Evolutionary conservation across 2,113 vertebrate species (phyloP).

Genomic region (Nipponia nippon): DNA sequence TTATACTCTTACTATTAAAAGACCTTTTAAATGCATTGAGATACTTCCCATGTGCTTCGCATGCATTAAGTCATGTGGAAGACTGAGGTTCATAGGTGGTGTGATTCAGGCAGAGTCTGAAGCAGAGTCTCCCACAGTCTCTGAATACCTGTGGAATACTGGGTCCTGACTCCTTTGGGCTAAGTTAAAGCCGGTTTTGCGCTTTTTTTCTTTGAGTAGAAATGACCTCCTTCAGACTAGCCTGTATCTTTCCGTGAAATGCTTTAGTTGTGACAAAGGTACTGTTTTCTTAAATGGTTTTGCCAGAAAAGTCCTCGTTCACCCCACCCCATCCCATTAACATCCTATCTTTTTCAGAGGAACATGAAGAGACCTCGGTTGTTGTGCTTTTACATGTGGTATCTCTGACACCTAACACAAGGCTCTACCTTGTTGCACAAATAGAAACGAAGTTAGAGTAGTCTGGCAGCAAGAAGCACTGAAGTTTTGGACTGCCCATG

Average conservation of each 20-base stretch:
- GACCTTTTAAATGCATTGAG: neutral
- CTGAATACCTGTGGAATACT: neutral
- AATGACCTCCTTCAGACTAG: neutral
- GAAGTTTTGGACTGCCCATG: neutral
- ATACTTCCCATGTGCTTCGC: neutral
- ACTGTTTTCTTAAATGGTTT: neutral
- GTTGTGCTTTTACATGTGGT: neutral
- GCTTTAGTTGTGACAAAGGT: neutral
- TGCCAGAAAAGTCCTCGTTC: neutral
- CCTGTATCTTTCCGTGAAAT: neutral
- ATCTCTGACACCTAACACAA: neutral
- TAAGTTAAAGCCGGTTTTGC: neutral
- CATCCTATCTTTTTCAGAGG: neutral
- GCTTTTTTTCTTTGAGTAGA: neutral
- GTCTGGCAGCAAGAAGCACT: neutral
- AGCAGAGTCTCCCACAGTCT: neutral
- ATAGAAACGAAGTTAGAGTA: neutral
- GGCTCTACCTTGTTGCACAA: neutral
- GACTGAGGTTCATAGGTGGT: neutral
- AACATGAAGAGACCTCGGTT: neutral
- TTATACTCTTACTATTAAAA: neutral
- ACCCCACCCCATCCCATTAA: neutral
- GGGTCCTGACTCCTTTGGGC: neutral
- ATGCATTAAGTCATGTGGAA: neutral
- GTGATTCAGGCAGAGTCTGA: neutral